Evolutionary conservation across 2,797 vertebrate species (phyloP).

Genomic region (Stomatorhinus walkeri): DNA sequence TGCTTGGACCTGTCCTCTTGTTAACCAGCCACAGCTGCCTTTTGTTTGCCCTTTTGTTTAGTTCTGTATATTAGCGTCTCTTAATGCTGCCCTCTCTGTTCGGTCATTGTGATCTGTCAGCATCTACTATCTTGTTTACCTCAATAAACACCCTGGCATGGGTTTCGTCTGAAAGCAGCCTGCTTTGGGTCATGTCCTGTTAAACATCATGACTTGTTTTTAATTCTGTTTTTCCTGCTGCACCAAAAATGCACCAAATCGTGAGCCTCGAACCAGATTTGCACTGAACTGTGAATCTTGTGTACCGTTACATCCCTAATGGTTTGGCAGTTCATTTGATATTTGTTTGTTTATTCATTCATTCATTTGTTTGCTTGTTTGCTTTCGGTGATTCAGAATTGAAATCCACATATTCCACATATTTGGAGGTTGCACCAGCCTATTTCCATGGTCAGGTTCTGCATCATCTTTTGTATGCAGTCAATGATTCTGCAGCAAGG

Average conservation of each 20-base stretch:
- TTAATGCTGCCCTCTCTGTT: not conserved
- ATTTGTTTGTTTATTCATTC: not conserved
- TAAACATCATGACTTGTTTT: not conserved
- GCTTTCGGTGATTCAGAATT: not conserved
- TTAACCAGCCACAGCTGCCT: not conserved
- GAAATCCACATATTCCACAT: not conserved
- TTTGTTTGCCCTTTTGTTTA: not conserved
- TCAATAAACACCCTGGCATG: not conserved
- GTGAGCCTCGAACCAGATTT: not conserved
- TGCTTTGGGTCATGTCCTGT: not conserved
- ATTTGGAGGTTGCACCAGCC: not conserved
- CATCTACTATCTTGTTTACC: not conserved
- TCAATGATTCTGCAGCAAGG: not conserved
- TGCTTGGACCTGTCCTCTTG: not conserved
- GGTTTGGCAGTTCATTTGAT: not conserved
- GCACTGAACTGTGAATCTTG: not conserved
- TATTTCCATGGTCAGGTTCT: not conserved
- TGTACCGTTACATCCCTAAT: not conserved
- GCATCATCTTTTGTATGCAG: not conserved
- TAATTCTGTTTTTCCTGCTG: not conserved
- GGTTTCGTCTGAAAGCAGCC: not conserved
- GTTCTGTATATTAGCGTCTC: not conserved
- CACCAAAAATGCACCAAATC: not conserved
- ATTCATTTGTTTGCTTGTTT: not conserved
- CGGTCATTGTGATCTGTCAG: not conserved